Evolutionary conservation across 2,797 vertebrate genomes (phyloP).

Genomic region (Alectoris magna): DNA sequence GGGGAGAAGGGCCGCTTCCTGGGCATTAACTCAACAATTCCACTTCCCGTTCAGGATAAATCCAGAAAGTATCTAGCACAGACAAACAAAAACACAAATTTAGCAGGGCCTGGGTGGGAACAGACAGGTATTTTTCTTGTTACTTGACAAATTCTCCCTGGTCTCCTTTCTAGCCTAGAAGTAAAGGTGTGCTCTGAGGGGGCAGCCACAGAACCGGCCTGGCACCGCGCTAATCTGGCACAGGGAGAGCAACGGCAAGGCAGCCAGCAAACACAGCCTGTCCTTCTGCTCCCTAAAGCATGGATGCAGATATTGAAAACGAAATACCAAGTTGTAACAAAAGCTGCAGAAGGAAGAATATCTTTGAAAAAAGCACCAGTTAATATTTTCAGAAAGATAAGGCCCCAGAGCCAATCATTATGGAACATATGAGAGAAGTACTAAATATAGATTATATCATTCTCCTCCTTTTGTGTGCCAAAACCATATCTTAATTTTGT

Average conservation of each 20-base stretch:
- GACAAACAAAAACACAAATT: background rate
- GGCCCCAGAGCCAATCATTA: background rate
- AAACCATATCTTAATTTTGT: constrained; percentile 27
- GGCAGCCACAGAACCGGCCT: background rate
- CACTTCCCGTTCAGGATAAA: constrained; percentile 2
- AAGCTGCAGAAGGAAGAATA: background rate
- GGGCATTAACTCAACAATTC: background rate
- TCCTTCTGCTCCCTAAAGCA: background rate
- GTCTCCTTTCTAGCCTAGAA: background rate
- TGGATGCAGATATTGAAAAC: background rate
- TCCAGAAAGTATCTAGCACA: constrained; percentile 48
- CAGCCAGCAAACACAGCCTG: background rate
- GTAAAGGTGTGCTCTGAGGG: background rate
- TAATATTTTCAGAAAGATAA: background rate
- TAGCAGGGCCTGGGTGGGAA: background rate
- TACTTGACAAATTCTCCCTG: background rate
- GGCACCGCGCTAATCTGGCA: background rate
- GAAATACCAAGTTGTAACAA: background rate
- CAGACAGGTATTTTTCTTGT: background rate
- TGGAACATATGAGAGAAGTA: background rate
- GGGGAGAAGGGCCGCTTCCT: background rate
- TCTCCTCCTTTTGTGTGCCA: background rate
- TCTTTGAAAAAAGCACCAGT: background rate
- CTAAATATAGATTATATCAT: background rate
- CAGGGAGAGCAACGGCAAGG: background rate